A percentile compares a stretch with the other conserved stretches of the same genome.
phyloP scores from a whole-genome alignment of 2,888 invertebrate species.

The Taphrorychus bicolor region DNA sequence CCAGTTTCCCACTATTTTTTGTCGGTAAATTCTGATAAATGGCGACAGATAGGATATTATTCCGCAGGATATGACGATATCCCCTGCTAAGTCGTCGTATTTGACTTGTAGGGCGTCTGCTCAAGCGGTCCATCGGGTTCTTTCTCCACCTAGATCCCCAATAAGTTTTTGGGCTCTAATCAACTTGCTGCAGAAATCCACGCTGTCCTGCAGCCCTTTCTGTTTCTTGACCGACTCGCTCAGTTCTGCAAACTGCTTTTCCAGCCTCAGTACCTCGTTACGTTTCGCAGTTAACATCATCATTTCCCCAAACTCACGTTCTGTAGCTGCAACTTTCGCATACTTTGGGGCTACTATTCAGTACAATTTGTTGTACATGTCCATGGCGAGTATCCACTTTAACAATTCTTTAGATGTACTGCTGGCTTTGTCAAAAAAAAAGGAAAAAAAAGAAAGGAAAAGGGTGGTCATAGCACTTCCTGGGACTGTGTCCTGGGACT shows the following conservation, averaged over 20 bases:
- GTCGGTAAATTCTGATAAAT: constrained; percentile 75
- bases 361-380: constrained; percentile 74
- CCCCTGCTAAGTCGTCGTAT: constrained; percentile 86
- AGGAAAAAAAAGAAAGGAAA: no score
- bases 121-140: constrained; percentile 81
- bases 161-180: constrained; percentile 72
- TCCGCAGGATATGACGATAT: constrained; percentile 87
- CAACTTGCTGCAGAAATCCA: constrained; percentile 69
- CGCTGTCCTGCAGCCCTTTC: constrained; percentile 63
- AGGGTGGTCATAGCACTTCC: no score
- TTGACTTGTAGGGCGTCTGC: constrained; percentile 77
- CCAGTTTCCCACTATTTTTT: constrained; percentile 73
- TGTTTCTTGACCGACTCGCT: constrained; percentile 63
- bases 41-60: constrained; percentile 90
- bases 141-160: constrained; percentile 81
- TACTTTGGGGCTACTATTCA: constrained; percentile 76
- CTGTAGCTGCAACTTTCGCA: constrained; percentile 70
- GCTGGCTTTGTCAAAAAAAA: no score
- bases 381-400: no score
- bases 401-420: no score
- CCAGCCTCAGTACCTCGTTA: constrained; percentile 66
- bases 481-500: no score
- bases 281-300: constrained; percentile 72
- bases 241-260: constrained; percentile 65
- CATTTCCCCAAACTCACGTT: constrained; percentile 67